phyloP scores from a whole-genome alignment of 2,113 vertebrate species.

The Corythaixoides concolor region DNA sequence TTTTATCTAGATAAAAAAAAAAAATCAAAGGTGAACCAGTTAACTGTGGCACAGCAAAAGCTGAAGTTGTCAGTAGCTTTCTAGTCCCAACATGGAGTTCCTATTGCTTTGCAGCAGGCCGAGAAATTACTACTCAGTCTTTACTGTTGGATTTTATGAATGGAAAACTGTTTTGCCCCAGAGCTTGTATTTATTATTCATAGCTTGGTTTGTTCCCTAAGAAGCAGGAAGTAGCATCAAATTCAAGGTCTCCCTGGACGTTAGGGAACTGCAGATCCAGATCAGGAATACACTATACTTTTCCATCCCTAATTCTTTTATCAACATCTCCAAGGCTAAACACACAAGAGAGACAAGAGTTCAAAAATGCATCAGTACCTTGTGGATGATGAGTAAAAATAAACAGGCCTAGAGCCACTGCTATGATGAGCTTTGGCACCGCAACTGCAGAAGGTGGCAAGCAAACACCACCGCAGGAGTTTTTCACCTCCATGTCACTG shows the following conservation, averaged over 20 bases:
- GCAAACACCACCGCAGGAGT: background rate
- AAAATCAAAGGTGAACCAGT: background rate
- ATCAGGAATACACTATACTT: background rate
- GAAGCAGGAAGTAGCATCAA: background rate
- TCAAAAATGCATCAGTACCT: background rate
- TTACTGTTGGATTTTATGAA: constrained; percentile 21
- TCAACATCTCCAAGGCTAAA: background rate
- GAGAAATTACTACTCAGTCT: background rate
- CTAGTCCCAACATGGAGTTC: background rate
- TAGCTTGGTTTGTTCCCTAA: background rate
- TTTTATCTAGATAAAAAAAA: background rate
- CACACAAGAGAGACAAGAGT: background rate
- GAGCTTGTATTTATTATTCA: constrained; percentile 27
- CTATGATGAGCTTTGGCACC: background rate
- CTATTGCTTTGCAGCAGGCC: background rate
- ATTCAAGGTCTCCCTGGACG: background rate
- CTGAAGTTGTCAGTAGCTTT: background rate
- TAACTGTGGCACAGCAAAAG: background rate
- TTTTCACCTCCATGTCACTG: background rate
- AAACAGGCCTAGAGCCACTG: background rate
- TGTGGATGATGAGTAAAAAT: background rate
- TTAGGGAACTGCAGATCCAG: background rate
- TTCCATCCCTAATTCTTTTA: background rate
- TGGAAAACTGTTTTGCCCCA: background rate
- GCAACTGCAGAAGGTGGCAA: background rate